Evolutionary conservation across 1,140 invertebrate genomes (phyloP), one percentile per base, ranked within the genome.

Genomic region (Stegodyphus dumicola): DNA sequence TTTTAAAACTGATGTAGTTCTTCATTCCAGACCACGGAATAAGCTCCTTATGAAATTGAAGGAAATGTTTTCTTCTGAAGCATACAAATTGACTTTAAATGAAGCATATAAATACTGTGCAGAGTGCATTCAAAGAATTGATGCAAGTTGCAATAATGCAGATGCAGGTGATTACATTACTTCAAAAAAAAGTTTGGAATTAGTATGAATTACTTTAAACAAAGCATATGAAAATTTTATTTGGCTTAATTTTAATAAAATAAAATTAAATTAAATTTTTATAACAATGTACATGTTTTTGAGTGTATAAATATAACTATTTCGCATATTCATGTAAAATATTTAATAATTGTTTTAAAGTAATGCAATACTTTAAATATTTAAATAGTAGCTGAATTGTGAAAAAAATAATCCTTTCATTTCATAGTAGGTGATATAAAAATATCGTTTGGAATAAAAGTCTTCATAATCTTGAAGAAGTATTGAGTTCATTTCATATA

Each of bases 1-100:
- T 53, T 83, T 83, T n/a, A 83, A 54, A 75, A 75, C 18, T 83
- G 6, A 53, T 10, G 48, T 17, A 7, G 11, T 74, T 13, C 49
- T 65, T 11, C 80, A 53, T 11, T 33, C 71, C 7, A 33, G 66
- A 10, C 69, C 60, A 13, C 75, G 80, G 80, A 67, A n/a, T n/a
- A 66, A 33, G 15, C 33, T 83, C 65, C 49, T 49, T 13, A 6
- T 48, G 7, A 75, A 54, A 48, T 54, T 83, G 17, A 18, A 53
- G 13, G 71, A 83, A 52, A 0, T 53, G 33, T 64, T 67, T 74
- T 33, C 33, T 33, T 33, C 33, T 33, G 33, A 33, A 17, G 33
- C 33, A n/a, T 6, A 9, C 17, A 9, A 33, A 15, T 67, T 81
- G 17, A 65, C 56, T 11, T 10, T 71, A 64, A 18, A 11, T 54